phyloP scores from a whole-genome alignment of 2,113 vertebrate species.

The Nycticryphes semicollaris region DNA sequence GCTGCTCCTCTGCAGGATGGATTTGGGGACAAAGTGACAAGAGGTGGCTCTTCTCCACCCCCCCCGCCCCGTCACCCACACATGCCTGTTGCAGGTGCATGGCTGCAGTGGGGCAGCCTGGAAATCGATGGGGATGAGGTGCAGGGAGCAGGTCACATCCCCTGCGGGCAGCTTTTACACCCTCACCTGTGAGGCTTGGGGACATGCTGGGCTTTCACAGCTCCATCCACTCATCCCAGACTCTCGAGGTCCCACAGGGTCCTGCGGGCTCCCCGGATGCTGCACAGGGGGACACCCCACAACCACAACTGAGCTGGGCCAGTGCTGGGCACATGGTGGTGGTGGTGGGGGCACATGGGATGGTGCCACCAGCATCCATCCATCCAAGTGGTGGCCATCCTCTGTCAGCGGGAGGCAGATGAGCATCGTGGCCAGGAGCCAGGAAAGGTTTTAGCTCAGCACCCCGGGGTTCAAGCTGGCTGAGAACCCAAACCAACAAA shows the following conservation, averaged over 20 bases:
- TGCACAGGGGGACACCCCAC: accelerated
- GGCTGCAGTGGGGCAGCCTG: neutral
- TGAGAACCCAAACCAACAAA: neutral
- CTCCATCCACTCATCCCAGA: too few relatives aligned
- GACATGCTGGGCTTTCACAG: neutral
- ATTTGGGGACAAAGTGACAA: neutral
- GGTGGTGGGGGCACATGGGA: neutral
- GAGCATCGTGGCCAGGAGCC: neutral
- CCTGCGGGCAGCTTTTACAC: accelerated
- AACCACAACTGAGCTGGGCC: neutral
- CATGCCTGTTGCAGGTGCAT: neutral
- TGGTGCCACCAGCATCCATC: neutral
- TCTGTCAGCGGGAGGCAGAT: neutral
- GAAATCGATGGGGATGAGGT: too few relatives aligned
- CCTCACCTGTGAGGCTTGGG: accelerated
- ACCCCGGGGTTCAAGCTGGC: neutral
- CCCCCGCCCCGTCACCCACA: neutral
- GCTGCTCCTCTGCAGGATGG: neutral
- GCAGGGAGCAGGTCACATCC: neutral
- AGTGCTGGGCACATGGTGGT: neutral
- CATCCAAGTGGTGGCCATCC: accelerated
- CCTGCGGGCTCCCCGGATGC: neutral
- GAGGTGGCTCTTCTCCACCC: neutral
- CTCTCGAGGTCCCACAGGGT: accelerated
- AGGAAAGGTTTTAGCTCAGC: neutral